Conservation (phyloP, 2,113 vertebrate genomes). For the Grantiella picta region DNA sequence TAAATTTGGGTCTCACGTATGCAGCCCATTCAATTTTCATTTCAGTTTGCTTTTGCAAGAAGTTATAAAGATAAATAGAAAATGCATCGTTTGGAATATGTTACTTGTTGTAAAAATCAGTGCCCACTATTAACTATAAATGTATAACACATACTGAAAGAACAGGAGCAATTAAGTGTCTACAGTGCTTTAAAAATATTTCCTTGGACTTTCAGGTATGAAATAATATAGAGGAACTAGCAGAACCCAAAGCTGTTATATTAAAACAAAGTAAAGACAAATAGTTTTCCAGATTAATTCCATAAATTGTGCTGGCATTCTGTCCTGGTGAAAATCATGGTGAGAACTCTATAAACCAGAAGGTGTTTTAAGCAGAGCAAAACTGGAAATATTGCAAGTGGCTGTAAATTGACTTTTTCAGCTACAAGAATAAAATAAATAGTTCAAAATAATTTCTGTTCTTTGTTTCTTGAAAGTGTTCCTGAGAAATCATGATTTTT, state of each 20-base stretch:
- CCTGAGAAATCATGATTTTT: neutral
- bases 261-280: neutral
- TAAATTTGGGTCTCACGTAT: neutral
- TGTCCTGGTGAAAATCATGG: neutral
- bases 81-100: neutral
- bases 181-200: neutral
- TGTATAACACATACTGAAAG: neutral
- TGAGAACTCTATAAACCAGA: neutral
- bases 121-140: neutral
- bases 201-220: neutral
- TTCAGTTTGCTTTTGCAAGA: neutral
- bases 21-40: neutral
- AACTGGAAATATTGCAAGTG: neutral
- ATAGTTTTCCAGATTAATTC: neutral
- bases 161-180: neutral
- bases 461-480: neutral
- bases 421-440: neutral
- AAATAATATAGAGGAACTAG: neutral
- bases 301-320: neutral
- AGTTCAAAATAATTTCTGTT: neutral
- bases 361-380: neutral
- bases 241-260: neutral
- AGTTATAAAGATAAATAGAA: neutral
- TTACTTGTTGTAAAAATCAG: neutral
- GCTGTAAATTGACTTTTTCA: neutral